Conservation (phyloP, 2,888 invertebrate species). For the Volucella inanis region DNA sequence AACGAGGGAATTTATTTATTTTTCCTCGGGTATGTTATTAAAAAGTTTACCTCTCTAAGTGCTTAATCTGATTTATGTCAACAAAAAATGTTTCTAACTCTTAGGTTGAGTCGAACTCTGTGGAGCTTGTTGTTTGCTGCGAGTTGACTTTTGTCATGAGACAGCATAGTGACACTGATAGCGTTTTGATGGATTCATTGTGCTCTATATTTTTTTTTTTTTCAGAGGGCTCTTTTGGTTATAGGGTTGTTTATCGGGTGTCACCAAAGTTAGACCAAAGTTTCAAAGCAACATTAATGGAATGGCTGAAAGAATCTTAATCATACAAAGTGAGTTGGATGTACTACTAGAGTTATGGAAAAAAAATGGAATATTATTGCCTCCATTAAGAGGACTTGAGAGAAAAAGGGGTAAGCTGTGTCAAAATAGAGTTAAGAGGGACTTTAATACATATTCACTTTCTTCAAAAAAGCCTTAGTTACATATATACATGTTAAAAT, state of each 20-base stretch:
- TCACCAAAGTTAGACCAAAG: neutral
- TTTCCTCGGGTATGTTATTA: slow-evolving; percentile 42
- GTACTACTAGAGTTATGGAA: slow-evolving; percentile 1
- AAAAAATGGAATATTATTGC: slow-evolving; percentile 9
- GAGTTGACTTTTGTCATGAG: slow-evolving; percentile 11
- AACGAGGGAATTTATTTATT: slow-evolving; percentile 37
- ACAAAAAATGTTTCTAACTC: slow-evolving; percentile 7
- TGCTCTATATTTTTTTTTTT: slow-evolving; percentile 6
- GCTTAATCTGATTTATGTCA: slow-evolving; percentile 65
- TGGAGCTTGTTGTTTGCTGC: neutral
- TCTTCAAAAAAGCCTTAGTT: too few species aligned
- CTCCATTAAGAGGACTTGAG: too few species aligned
- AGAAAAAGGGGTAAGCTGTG: too few species aligned
- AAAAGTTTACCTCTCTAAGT: slow-evolving; percentile 66
- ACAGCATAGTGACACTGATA: slow-evolving; percentile 17
- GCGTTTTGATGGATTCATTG: slow-evolving; percentile 53
- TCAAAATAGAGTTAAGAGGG: too few species aligned
- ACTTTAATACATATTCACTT: too few species aligned
- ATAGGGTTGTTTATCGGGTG: slow-evolving; percentile 2
- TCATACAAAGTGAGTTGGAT: slow-evolving; percentile 6
- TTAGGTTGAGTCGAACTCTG: too few species aligned
- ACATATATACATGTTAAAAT: too few species aligned
- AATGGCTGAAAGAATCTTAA: slow-evolving; percentile 24
- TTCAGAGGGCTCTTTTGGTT: neutral
- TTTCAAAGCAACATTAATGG: slow-evolving; percentile 50